Percentiles rank a stretch among this genome's conserved stretches.
phyloP scores from a whole-genome alignment of 1,140 invertebrate species.

The Formica exsecta region DNA sequence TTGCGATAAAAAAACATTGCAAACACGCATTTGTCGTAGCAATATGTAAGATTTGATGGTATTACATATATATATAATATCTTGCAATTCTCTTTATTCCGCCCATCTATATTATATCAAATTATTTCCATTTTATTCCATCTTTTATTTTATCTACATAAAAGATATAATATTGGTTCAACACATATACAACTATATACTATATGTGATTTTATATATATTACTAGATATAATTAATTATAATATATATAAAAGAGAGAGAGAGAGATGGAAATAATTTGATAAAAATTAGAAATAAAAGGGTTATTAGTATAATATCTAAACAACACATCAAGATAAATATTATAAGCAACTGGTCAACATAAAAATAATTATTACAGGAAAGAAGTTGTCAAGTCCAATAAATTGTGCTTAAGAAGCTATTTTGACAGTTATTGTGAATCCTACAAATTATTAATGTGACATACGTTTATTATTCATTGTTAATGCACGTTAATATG shows the following conservation, averaged over 20 bases:
- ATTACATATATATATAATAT: background rate
- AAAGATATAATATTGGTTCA: background rate
- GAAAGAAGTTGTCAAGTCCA: background rate
- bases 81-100: background rate
- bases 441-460: background rate
- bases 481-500: background rate
- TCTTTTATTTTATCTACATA: no score
- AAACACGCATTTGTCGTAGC: background rate
- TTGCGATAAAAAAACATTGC: conserved; percentile 28
- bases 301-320: conserved; percentile 7
- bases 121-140: background rate
- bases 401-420: background rate
- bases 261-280: background rate
- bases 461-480: background rate
- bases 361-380: background rate
- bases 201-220: no score
- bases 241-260: no score
- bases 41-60: background rate
- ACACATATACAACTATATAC: background rate
- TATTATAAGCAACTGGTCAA: background rate
- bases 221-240: no score
- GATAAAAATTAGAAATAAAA: conserved; percentile 11
- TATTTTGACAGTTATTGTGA: conserved; percentile 1
- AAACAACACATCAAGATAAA: background rate
- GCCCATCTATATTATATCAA: background rate